A percentile compares a stretch with the other conserved stretches of the same genome.
phyloP scores from a whole-genome alignment of 2,797 vertebrate species.

The Chromis chromis region DNA sequence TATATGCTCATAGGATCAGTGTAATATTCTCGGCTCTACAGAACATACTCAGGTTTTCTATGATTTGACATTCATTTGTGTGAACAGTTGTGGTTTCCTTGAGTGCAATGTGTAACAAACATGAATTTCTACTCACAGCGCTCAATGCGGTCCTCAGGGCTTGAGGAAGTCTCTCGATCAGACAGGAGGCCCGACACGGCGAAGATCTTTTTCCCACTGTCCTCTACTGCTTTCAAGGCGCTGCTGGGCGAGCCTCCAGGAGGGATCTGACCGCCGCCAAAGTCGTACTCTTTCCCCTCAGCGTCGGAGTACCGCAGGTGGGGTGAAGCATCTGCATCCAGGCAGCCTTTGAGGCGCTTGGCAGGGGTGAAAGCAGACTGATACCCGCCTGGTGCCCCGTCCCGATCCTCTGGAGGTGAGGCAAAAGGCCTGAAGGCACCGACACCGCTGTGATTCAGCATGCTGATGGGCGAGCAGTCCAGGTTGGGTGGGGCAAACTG shows the following conservation, averaged over 20 bases:
- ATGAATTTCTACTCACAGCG: constrained; percentile 92
- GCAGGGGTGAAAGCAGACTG: constrained; percentile 99
- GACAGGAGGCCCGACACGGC: constrained; percentile 98
- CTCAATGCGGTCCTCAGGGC: constrained; percentile 97
- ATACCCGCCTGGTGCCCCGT: constrained; percentile 91
- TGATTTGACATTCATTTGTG: constrained; percentile 17
- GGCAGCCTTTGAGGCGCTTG: constrained; percentile 98
- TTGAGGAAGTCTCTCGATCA: constrained; percentile 97
- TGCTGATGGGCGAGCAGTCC: constrained; percentile 98
- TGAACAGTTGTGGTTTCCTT: not conserved
- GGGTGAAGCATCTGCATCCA: constrained; percentile 94
- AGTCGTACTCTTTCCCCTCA: constrained; percentile 99
- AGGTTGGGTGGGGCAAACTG: constrained; percentile 98
- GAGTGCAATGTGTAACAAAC: constrained; percentile 12
- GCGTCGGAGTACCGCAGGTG: constrained; percentile 99
- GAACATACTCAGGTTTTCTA: not conserved
- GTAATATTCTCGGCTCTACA: not conserved
- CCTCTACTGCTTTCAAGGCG: constrained; percentile 95
- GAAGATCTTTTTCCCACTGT: constrained; percentile 98
- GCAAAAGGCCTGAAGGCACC: constrained; percentile 98
- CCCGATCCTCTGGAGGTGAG: constrained; percentile 94
- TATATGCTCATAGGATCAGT: not conserved
- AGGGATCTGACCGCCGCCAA: constrained; percentile 93
- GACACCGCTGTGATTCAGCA: constrained; percentile 98
- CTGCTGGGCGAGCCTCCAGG: constrained; percentile 92